These are phyloP conservation scores for Drosophila koepferae DNA, from an alignment of 2,888 invertebrate genomes.

Conservation along the genomic window DNA sequence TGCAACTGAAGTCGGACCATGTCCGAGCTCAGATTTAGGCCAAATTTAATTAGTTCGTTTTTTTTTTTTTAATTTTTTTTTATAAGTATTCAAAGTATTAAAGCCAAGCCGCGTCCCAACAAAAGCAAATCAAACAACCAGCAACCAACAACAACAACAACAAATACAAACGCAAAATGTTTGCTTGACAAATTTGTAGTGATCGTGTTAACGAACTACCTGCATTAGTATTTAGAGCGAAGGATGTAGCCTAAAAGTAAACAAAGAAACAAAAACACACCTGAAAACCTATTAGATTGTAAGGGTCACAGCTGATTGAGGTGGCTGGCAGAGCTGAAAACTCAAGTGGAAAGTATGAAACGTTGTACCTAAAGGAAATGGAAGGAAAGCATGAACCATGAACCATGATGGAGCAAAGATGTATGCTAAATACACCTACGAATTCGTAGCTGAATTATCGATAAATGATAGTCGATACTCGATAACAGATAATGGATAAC, in stretches of 20 bases:
- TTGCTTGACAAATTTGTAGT: constrained; percentile 57
- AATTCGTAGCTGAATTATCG: constrained; percentile 17
- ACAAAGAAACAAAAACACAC: constrained; percentile 32
- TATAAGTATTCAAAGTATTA: constrained; percentile 68
- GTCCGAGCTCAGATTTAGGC: constrained; percentile 26
- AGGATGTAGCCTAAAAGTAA: constrained; percentile 33
- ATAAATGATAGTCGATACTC: constrained; percentile 9
- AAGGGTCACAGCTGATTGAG: constrained; percentile 14
- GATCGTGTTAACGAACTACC: constrained; percentile 75
- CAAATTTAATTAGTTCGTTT: constrained; percentile 60
- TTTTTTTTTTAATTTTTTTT: constrained; percentile 28
- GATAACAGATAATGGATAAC: not conserved
- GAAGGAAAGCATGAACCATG: constrained; percentile 36
- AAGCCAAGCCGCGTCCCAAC: constrained; percentile 50
- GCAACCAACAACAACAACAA: constrained; percentile 18
- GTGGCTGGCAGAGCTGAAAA: constrained; percentile 35
- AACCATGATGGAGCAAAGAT: constrained; percentile 43
- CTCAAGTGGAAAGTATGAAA: constrained; percentile 33
- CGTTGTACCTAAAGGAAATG: constrained; percentile 67
- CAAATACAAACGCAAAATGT: constrained; percentile 29
- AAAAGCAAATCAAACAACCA: constrained; percentile 21
- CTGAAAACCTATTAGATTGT: constrained; percentile 47
- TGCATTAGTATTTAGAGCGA: constrained; percentile 72
- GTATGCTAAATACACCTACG: not conserved
- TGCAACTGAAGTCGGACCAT: constrained; percentile 17